Evolutionary conservation across 2,113 vertebrate genomes (phyloP), one percentile per base, ranked within the genome.

Genomic region (Daubentonia madagascariensis): DNA sequence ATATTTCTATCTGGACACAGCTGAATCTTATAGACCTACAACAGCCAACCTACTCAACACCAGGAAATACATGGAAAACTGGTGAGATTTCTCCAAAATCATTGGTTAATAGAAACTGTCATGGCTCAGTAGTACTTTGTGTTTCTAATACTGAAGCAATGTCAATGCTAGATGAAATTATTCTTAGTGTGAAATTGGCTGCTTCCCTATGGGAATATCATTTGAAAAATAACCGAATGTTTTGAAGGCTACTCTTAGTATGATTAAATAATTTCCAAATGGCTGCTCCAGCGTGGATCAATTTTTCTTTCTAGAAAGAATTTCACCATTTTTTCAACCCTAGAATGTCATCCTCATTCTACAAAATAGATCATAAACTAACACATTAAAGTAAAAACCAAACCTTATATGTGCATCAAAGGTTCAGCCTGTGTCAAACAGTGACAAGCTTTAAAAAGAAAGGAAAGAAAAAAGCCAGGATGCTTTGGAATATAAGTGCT

Each of bases 221-320:
- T 92, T 61, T 94, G 78, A 96, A 89, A 96, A 96, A 92, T 59
- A 78, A 61, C 32, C 72, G 86, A 23, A 67, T 89, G 45, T 90
- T 91, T 96, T 96, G 48, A 94, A 88, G 73, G 32, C 81, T 96
- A 81, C 86, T 92, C 48, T 97, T 52, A 89, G 8, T 63, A 52
- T 84, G 63, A 96, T 76, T 91, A 97, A 97, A 96, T 94, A 94
- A 97, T 90, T 93, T 95, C 61, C 57, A 95, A 97, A 78, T 76
- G 86, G 37, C 40, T 90, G 32, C 12, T 88, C 32, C 7, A 87
- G 63, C 43, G 25, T 91, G 48, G 37, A 96, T 13, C 75, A 67
- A 63, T 48, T 96, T 91, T 85, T 85, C n/a, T 48, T 89, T 96
- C 91, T 95, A 45, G 57, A 96, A 96, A 91, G 59, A 92, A 90